Evolutionary conservation across 2,797 vertebrate genomes (phyloP).

Genomic region (Sarcoramphus papa): DNA sequence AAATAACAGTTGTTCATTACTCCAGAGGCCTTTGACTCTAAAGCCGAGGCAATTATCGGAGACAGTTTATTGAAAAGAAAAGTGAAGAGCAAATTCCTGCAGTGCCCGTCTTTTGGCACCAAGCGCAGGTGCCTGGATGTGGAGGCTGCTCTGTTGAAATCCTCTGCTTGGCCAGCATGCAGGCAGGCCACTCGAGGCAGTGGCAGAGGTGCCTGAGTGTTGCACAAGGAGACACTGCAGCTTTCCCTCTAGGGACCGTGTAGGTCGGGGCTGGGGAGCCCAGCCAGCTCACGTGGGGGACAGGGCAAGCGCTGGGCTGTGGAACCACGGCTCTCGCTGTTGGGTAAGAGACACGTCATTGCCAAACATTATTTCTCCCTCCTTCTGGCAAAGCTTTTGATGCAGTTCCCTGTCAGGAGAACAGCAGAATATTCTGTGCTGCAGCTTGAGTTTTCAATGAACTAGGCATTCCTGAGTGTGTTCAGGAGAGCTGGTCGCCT

Average conservation of each 20-base stretch:
- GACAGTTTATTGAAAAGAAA: neutral
- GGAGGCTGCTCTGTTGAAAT: neutral
- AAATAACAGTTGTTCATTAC: conserved; percentile 40
- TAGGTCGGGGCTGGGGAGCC: neutral
- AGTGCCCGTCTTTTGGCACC: neutral
- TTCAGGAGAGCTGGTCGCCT: neutral
- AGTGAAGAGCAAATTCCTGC: neutral
- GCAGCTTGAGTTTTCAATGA: neutral
- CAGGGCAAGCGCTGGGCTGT: neutral
- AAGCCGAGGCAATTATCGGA: conserved; percentile 9
- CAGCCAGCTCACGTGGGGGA: fast-evolving
- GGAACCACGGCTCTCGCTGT: fast-evolving
- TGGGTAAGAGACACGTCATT: fast-evolving
- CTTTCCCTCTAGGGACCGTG: neutral
- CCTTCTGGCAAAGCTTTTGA: neutral
- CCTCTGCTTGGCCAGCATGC: neutral
- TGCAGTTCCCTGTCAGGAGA: neutral
- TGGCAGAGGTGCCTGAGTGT: neutral
- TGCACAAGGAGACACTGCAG: neutral
- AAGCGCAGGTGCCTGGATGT: neutral
- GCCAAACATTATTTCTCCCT: neutral
- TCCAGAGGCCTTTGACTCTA: neutral
- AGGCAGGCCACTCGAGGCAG: neutral
- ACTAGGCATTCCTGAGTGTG: neutral
- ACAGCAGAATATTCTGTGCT: neutral